These are phyloP conservation scores for Leucopternis melanops DNA, from an alignment of 2,113 vertebrate species.

Conservation along the genomic window DNA sequence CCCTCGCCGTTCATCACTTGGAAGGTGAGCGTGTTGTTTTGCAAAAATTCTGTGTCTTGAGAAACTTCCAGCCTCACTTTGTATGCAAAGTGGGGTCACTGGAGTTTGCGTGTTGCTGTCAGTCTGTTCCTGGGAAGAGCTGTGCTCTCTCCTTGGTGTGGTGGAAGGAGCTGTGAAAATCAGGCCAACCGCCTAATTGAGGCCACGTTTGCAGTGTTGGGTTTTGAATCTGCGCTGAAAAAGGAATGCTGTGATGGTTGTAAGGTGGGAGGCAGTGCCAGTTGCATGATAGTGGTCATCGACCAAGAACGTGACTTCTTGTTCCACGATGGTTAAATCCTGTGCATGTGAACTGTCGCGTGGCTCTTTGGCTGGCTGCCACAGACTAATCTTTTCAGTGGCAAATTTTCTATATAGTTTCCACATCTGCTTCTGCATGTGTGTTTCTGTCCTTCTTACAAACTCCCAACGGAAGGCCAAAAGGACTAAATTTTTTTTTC, in stretches of 20 bases:
- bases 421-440: not conserved
- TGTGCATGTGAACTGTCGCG: not conserved
- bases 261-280: not conserved
- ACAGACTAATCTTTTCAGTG: not conserved
- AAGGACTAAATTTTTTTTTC: not conserved
- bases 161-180: not conserved
- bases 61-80: not conserved
- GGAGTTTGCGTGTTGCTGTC: not conserved
- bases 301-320: not conserved
- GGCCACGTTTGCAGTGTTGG: not conserved
- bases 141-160: not conserved
- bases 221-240: not conserved
- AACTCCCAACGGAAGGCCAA: not conserved
- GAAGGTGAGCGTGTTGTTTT: not conserved
- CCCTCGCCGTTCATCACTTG: not conserved
- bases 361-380: not conserved
- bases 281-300: not conserved
- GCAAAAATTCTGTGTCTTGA: not conserved
- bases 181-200: not conserved
- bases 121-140: not conserved
- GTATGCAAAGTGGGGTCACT: not conserved
- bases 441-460: not conserved
- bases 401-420: not conserved
- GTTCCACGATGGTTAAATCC: not conserved
- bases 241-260: not conserved